These are phyloP conservation scores for Pachypanchax playfairii DNA, from an alignment of 2,113 vertebrate genomes.

Conservation along the genomic window DNA sequence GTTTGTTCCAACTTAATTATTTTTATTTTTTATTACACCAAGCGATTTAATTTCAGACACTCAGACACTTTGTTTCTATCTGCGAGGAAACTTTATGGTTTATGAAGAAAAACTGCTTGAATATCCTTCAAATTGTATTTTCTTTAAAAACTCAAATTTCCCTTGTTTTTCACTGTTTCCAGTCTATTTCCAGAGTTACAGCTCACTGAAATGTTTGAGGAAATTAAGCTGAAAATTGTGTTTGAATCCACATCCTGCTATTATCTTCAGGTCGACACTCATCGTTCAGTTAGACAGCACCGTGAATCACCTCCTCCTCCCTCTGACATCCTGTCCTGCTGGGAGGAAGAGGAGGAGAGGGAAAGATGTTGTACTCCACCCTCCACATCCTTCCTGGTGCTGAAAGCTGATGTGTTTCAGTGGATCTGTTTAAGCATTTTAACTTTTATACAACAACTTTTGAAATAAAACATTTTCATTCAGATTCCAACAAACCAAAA, in stretches of 20 bases:
- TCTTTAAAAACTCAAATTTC: no score
- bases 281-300: not conserved
- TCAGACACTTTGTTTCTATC: no score
- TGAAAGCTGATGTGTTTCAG: not conserved
- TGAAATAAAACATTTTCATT: not conserved
- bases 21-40: no score
- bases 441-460: not conserved
- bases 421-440: not conserved
- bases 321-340: conserved; percentile 24
- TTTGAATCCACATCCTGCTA: not conserved
- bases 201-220: not conserved
- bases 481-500: not conserved
- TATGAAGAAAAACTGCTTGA: no score
- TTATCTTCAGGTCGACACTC: not conserved
- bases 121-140: no score
- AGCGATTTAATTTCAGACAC: no score
- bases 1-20: no score
- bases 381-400: conserved; percentile 37
- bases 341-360: conserved; percentile 13
- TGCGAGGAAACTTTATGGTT: no score
- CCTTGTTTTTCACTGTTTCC: not conserved
- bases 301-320: not conserved
- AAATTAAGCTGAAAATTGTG: conserved; percentile 6
- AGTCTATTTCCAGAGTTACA: not conserved
- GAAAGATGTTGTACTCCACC: conserved; percentile 36